Evolutionary conservation across 2,113 vertebrate species (phyloP).

Genomic region (Archocentrus centrarchus): DNA sequence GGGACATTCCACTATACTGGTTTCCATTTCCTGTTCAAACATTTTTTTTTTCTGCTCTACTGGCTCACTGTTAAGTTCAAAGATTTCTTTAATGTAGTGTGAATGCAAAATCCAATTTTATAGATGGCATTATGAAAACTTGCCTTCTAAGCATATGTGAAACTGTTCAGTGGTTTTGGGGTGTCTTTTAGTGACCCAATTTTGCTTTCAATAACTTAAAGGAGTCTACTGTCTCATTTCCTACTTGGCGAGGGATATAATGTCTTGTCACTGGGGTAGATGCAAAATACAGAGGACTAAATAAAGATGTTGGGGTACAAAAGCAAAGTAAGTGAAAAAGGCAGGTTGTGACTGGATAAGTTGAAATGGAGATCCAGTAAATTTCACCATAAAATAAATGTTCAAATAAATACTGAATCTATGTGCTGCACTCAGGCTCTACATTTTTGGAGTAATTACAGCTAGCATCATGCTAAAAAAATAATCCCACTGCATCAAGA

Average conservation of each 20-base stretch:
- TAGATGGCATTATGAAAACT: not conserved
- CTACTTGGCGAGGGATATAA: not conserved
- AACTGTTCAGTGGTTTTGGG: not conserved
- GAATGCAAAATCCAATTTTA: not conserved
- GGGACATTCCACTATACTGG: not conserved
- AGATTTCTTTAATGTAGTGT: not conserved
- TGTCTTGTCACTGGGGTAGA: not conserved
- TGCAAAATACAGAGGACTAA: not conserved
- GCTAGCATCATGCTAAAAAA: not conserved
- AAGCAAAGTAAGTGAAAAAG: not conserved
- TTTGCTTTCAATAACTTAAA: not conserved
- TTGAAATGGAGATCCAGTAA: not conserved
- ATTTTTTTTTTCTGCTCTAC: not conserved
- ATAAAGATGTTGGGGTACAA: fast-evolving
- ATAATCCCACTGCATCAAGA: not conserved
- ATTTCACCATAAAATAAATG: not conserved
- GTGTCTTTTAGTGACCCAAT: not conserved
- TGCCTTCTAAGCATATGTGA: not conserved
- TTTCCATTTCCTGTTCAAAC: not conserved
- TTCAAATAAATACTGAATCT: not conserved
- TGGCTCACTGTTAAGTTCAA: not conserved
- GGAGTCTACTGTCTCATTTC: not conserved
- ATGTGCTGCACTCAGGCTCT: not conserved
- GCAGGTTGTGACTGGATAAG: not conserved
- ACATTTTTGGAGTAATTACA: not conserved